These are phyloP conservation scores for Trematomus loennbergii DNA, from an alignment of 2,113 vertebrate species.

Conservation along the genomic window DNA sequence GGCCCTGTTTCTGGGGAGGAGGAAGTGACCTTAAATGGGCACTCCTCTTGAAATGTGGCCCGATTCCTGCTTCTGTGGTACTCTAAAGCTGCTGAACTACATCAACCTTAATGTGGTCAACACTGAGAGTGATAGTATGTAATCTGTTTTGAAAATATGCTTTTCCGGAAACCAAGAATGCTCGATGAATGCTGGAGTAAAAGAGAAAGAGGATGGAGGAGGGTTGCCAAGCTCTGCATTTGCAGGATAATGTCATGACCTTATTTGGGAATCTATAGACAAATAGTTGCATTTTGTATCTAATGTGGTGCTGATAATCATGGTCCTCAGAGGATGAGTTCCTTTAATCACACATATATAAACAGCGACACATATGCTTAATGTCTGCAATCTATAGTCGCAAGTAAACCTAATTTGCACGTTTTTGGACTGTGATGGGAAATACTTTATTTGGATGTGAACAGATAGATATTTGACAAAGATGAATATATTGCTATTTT, in stretches of 20 bases:
- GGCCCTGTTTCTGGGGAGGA: conserved; percentile 60
- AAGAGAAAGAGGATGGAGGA: not conserved
- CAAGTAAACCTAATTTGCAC: too few species aligned
- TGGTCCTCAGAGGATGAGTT: not conserved
- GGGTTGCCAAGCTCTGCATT: not conserved
- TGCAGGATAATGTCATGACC: not conserved
- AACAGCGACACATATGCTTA: too few species aligned
- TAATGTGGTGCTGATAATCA: not conserved
- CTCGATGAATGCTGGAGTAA: not conserved
- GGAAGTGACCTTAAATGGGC: conserved; percentile 79
- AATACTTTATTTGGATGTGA: too few species aligned
- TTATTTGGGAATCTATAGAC: not conserved
- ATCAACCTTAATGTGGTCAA: conserved; percentile 28
- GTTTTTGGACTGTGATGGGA: too few species aligned
- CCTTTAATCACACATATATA: not conserved
- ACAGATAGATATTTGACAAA: too few species aligned
- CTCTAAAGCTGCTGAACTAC: conserved; percentile 29
- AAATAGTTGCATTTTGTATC: not conserved
- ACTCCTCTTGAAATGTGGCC: conserved; percentile 25
- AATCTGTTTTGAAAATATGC: not conserved
- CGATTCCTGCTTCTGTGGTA: not conserved
- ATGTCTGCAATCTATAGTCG: too few species aligned
- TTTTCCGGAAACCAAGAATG: not conserved
- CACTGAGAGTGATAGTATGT: not conserved
- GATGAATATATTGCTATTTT: not conserved